Percentiles rank a stretch among this genome's conserved stretches.
Conservation (phyloP, 2,797 vertebrate genomes). For the Dendrocincla tyrannina region DNA sequence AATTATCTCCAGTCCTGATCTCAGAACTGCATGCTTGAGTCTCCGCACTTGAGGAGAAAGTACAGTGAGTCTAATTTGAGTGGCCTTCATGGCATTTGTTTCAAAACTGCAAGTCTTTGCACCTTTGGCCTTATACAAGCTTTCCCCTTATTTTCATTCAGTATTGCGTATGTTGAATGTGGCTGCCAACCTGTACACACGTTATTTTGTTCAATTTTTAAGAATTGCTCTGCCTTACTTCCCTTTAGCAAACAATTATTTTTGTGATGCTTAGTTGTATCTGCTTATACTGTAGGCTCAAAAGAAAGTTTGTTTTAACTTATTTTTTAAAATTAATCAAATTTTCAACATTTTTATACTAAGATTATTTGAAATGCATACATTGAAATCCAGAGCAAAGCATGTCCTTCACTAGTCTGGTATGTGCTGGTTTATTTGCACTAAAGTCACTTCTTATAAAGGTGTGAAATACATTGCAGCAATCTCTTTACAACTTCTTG, state of each 20-base stretch:
- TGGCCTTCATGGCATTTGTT: conserved; percentile 78
- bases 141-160: conserved; percentile 64
- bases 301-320: conserved; percentile 36
- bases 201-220: conserved; percentile 6
- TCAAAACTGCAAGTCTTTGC: conserved; percentile 78
- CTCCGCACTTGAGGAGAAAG: conserved; percentile 72
- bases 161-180: conserved; percentile 29
- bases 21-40: conserved; percentile 77
- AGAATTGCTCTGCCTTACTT: conserved; percentile 61
- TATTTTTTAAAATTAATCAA: conserved; percentile 32
- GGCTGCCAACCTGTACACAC: conserved; percentile 38
- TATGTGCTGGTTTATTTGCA: conserved; percentile 34
- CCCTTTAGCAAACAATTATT: conserved; percentile 17
- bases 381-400: conserved; percentile 3
- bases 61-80: conserved; percentile 76
- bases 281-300: conserved; percentile 18
- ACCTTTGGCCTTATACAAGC: conserved; percentile 88
- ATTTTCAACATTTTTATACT: conserved; percentile 50
- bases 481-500: conserved; percentile 5
- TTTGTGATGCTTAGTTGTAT: conserved; percentile 37
- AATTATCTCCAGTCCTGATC: conserved; percentile 53
- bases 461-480: not conserved
- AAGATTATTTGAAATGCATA: conserved; percentile 11
- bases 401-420: conserved; percentile 47
- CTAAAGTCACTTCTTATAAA: conserved; percentile 4